Evolutionary conservation across 1,140 invertebrate genomes (phyloP).

Genomic region (Cyphomyrmex costatus): DNA sequence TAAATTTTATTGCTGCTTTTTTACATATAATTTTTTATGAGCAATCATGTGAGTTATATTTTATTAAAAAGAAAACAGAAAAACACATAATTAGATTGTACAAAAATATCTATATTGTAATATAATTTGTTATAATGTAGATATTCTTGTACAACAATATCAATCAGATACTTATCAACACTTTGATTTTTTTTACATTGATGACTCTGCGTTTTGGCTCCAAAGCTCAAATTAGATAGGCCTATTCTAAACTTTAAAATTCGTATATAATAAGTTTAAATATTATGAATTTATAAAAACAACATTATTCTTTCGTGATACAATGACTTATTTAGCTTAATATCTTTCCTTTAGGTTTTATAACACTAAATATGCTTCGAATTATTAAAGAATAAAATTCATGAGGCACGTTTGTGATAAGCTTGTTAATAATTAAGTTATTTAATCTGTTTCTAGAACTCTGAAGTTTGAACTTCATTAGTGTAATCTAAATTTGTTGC

Average conservation of each 20-base stretch:
- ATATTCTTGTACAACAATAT: too few relatives aligned
- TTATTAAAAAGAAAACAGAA: conserved; percentile 10
- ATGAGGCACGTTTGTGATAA: conserved; percentile 19
- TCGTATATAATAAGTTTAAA: not conserved
- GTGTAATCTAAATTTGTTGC: not conserved
- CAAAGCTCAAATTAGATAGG: too few relatives aligned
- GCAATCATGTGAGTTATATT: conserved; percentile 8
- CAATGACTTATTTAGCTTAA: conserved; percentile 32
- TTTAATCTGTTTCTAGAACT: not conserved
- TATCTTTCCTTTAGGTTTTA: conserved; percentile 15
- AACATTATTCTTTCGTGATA: conserved; percentile 9
- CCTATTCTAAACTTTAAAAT: not conserved
- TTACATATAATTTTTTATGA: conserved; percentile 18
- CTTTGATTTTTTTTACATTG: too few relatives aligned
- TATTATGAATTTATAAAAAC: not conserved
- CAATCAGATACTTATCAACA: too few relatives aligned
- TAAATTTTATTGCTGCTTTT: conserved; percentile 43
- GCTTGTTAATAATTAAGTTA: not conserved
- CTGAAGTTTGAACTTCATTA: conserved; percentile 6
- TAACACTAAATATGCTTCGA: conserved; percentile 25
- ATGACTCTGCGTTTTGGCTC: too few relatives aligned
- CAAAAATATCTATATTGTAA: conserved; percentile 17
- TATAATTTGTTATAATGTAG: too few relatives aligned
- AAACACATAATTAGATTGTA: conserved; percentile 6
- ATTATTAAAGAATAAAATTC: conserved; percentile 26